Base-by-base conservation (phyloP, 92 coral and sea anemone genomes). In the Chrysogorgia sp. region DNA sequence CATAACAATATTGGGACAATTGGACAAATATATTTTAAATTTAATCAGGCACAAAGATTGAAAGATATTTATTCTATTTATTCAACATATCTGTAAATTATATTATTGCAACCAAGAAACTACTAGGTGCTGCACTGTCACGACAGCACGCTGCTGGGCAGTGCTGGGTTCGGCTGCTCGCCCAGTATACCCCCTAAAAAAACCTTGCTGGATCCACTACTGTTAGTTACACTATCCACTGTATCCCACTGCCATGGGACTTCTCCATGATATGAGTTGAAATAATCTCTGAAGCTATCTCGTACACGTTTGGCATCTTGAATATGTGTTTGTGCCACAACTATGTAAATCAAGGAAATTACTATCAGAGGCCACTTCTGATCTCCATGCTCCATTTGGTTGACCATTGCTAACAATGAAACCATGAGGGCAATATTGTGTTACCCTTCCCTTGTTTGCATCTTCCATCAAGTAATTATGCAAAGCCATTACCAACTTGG, bases 231-330 rank as follows among this genome's bases (percentile, higher is more conserved):
- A 61, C 68, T 61, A 23, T 61, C 37, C 68, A 61, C 68, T 61
- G 68, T 61, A 61, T 61, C 37, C 37, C 68, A 61, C 21, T 61
- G 68, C 68, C 68, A 61, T 24, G 68, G 68, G 21, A 61, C 68
- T 29, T 61, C 68, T 61, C 68, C 68, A 1, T 61, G 35, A 61
- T 35, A 24, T 14, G 68, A 61, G 33, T 61, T 61, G 68, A 61
- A 61, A 23, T 61, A 61, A 24, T 61, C 68, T 29, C 68, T 61
- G 68, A 61, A 61, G 19, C 66, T 22, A 59, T 59, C 35, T 59
- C 66, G 35, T 10, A 59, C 66, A 59, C 66, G 26, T 59, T 48
- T 59, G 8, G 66, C 66, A 0, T 59, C 66, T 59, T 59, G 66
- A 59, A 24, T 59, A 59, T 10, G 66, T 59, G 33, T 59, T 59